Evolutionary conservation across 2,888 invertebrate species (phyloP), one percentile per base, ranked within the genome.

Genomic region (Campopleginae sp.): DNA sequence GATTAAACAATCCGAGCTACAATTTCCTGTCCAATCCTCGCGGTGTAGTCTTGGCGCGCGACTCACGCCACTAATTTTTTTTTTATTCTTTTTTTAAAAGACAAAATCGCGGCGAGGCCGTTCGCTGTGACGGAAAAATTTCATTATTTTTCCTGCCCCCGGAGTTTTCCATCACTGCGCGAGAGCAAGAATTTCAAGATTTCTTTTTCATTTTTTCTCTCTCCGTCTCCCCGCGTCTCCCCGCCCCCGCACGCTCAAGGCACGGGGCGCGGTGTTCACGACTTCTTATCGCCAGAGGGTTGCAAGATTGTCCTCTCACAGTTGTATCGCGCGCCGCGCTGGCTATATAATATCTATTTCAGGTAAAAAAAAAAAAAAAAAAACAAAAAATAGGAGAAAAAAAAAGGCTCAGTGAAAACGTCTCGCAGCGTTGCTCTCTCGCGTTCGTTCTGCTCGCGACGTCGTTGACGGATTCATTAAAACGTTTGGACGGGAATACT

Each of bases 391-490:
- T n/a, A n/a, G n/a, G n/a, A n/a, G n/a, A n/a, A 77, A 68, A 82
- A 54, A 75, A 38, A 7, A 42, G 46, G 63, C 44, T 63, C 75
- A 51, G 48, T 42, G 23, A 48, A 72, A 51, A 61, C 27, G 31
- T 74, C 72, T 80, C 72, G 78, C 72, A 65, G 76, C 65, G 65
- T 76, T 70, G 42, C 80, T n/a, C 76, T 80, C 72, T 10, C 71
- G 72, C 72, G 70, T 74, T 68, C 68, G 71, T 82, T 79, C 83
- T 84, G 81, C 80, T 83, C 58, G 78, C 85, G 85, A 86, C 82
- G 74, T 87, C 89, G 91, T 90, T 90, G 92, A 90, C 91, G 91
- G 90, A 92, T 91, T 92, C 91, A 91, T 92, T 91, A 92, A 90
- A 90, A 90, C 88, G 89, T 88, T 89, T 88, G 87, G 86, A 86